phyloP scores from a whole-genome alignment of 2,113 vertebrate genomes.

The Cephalopterus ornatus region DNA sequence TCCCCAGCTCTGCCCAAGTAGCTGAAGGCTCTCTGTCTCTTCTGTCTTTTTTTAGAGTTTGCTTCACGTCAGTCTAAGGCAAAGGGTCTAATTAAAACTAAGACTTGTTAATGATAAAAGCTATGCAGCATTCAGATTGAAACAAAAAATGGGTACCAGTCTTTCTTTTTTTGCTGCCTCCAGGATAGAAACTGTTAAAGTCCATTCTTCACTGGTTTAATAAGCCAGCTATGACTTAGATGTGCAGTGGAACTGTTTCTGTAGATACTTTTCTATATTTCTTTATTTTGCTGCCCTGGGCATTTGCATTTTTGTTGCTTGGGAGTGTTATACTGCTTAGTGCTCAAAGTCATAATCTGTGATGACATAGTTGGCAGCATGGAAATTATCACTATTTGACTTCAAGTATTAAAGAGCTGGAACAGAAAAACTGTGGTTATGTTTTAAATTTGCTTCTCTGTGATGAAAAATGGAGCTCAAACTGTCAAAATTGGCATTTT shows the following conservation, averaged over 20 bases:
- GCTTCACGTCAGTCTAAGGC: not conserved
- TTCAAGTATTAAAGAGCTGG: not conserved
- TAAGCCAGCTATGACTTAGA: not conserved
- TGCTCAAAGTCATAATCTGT: not conserved
- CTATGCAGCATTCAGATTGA: not conserved
- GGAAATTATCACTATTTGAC: slow-evolving; percentile 20
- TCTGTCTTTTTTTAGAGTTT: not conserved
- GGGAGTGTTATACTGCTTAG: not conserved
- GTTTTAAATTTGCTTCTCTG: not conserved
- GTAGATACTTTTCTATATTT: not conserved
- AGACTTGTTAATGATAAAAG: not conserved
- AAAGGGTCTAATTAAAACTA: not conserved
- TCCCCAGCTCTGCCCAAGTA: not conserved
- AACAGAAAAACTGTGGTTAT: not conserved
- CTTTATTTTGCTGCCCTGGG: not conserved
- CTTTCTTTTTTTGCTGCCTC: not conserved
- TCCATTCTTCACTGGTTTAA: not conserved
- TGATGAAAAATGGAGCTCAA: not conserved
- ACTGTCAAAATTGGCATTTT: not conserved
- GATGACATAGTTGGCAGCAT: not conserved
- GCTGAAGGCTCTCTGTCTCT: not conserved
- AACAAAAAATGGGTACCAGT: not conserved
- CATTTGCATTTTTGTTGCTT: slow-evolving; percentile 34
- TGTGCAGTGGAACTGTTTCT: not conserved
- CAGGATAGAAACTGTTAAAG: not conserved